phyloP scores from a whole-genome alignment of 2,797 vertebrate species.

The Hybognathus amarus region DNA sequence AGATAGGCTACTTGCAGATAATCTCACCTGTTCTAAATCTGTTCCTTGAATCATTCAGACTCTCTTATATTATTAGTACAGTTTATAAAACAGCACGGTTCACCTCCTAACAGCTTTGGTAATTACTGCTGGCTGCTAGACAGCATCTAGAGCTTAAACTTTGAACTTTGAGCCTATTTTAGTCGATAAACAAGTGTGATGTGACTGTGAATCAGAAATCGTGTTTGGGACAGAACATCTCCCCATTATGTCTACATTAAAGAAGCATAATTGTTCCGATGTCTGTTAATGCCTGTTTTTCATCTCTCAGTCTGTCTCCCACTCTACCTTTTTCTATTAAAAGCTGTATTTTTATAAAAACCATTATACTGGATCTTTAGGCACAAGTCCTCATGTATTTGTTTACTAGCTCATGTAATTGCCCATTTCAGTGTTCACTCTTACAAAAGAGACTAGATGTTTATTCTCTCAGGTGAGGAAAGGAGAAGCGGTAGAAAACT shows the following conservation, averaged over 20 bases:
- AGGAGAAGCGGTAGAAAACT: slow-evolving; percentile 31
- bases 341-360: slow-evolving; percentile 35
- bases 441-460: slow-evolving; percentile 52
- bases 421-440: slow-evolving; percentile 47
- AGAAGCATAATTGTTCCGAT: slow-evolving; percentile 15
- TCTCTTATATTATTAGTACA: slow-evolving; percentile 33
- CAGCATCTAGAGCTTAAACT: slow-evolving; percentile 32
- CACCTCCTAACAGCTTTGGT: slow-evolving; percentile 8
- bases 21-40: not conserved
- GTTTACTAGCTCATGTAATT: slow-evolving; percentile 57
- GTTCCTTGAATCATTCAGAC: not conserved
- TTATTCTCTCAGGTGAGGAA: slow-evolving; percentile 33
- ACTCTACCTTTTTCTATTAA: slow-evolving; percentile 33
- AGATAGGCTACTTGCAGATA: not conserved
- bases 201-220: slow-evolving; percentile 28
- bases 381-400: slow-evolving; percentile 47
- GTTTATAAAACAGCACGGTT: not conserved
- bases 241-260: slow-evolving; percentile 25
- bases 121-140: slow-evolving; percentile 31
- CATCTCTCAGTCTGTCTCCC: slow-evolving; percentile 11
- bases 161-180: slow-evolving; percentile 42
- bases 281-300: slow-evolving; percentile 30
- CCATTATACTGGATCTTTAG: slow-evolving; percentile 37
- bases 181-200: not conserved
- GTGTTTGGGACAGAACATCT: slow-evolving; percentile 34